phyloP scores from a whole-genome alignment of 2,113 vertebrate genomes.

The Stegastes partitus region DNA sequence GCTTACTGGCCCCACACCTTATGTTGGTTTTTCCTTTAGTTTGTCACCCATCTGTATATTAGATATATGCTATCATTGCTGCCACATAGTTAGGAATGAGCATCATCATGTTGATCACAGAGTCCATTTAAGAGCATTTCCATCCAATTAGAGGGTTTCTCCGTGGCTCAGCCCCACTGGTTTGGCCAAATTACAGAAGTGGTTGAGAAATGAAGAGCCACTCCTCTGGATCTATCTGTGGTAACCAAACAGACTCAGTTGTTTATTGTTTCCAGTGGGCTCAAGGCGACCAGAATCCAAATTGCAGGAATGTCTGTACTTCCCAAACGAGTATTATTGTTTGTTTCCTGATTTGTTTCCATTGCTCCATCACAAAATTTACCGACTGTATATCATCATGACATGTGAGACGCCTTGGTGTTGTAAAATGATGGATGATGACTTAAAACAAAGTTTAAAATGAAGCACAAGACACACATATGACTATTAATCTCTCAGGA shows the following conservation, averaged over 20 bases:
- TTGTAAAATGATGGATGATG: constrained; percentile 1
- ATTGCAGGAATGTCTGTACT: constrained; percentile 24
- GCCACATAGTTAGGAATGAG: constrained; percentile 9
- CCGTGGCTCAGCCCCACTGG: constrained; percentile 19
- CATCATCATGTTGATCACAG: background rate
- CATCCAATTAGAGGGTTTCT: constrained; percentile 47
- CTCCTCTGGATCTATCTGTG: constrained; percentile 50
- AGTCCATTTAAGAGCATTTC: constrained; percentile 41
- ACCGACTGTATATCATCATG: constrained; percentile 13
- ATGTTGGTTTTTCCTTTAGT: no score
- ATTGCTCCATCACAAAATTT: constrained; percentile 29
- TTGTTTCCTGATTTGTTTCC: constrained; percentile 35
- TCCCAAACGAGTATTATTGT: constrained; percentile 38
- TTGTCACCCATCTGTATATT: no score
- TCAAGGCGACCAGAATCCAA: constrained; percentile 28
- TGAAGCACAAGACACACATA: background rate
- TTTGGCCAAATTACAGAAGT: constrained; percentile 62
- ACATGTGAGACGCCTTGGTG: background rate
- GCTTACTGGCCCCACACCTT: no score
- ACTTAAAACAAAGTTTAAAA: constrained; percentile 17
- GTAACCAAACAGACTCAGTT: constrained; percentile 26
- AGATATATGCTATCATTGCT: background rate
- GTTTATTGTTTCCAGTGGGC: constrained; percentile 53
- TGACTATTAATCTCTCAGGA: background rate
- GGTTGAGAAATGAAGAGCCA: constrained; percentile 51